These are phyloP conservation scores for Sebastes iracundus DNA, from an alignment of 2,797 vertebrate genomes.

Conservation along the genomic window DNA sequence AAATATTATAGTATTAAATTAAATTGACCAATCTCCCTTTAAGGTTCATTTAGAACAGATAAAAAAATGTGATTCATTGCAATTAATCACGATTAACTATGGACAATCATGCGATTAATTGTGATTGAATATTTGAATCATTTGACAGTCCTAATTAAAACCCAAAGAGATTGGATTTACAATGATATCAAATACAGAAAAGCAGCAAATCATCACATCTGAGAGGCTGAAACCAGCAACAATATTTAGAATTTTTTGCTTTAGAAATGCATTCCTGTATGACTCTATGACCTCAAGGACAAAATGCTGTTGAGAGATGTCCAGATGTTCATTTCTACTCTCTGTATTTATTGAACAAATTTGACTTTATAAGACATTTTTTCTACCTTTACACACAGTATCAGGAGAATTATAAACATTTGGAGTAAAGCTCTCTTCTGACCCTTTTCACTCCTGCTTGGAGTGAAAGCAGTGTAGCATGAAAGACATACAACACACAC, in stretches of 20 bases:
- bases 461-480: slow-evolving; percentile 53
- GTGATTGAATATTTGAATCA: too few species aligned
- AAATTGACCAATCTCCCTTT: too few species aligned
- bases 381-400: neutral
- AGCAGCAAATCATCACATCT: neutral
- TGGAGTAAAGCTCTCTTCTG: neutral
- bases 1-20: too few species aligned
- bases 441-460: slow-evolving; percentile 18
- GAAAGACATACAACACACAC: slow-evolving; percentile 67
- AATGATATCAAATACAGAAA: neutral
- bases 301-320: neutral
- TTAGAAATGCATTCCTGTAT: neutral
- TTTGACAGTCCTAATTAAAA: neutral
- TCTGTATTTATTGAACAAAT: neutral
- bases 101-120: too few species aligned
- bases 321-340: neutral
- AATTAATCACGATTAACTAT: neutral
- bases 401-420: neutral
- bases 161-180: neutral
- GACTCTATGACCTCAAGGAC: neutral
- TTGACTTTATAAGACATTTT: neutral
- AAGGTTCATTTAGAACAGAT: too few species aligned
- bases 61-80: too few species aligned
- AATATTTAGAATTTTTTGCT: neutral
- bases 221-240: neutral